Conservation (phyloP, 1,140 invertebrate genomes). For the Oryctes rhinoceros region DNA sequence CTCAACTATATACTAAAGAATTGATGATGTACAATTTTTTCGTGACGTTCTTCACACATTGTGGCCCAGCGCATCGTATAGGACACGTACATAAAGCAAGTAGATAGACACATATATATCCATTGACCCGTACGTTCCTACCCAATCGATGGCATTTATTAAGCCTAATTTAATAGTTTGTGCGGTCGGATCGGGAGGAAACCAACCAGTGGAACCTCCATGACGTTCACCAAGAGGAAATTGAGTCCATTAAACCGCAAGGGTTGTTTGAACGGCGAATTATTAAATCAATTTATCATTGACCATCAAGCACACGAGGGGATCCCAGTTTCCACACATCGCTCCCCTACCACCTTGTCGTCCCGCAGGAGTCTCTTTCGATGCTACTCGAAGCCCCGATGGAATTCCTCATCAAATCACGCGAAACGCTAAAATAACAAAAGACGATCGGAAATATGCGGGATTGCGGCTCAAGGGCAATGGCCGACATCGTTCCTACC, state of each 20-base stretch:
- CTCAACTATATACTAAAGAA: too few species aligned
- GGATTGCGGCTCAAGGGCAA: neutral
- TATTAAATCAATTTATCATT: constrained; percentile 15
- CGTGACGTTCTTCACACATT: too few species aligned
- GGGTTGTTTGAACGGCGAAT: constrained; percentile 4
- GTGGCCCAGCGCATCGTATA: too few species aligned
- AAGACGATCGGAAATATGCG: neutral
- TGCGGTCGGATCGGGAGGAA: neutral
- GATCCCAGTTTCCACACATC: too few species aligned
- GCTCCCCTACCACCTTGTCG: too few species aligned
- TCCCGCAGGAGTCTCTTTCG: too few species aligned
- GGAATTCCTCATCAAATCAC: too few species aligned
- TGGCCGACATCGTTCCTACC: neutral
- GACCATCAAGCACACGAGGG: neutral
- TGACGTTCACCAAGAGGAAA: neutral
- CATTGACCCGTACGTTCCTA: neutral
- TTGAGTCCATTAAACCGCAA: constrained; percentile 17
- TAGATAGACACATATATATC: neutral
- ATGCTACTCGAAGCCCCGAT: too few species aligned
- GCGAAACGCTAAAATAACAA: neutral
- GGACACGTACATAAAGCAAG: too few species aligned
- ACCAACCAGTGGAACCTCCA: neutral
- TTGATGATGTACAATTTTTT: too few species aligned
- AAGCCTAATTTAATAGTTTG: neutral
- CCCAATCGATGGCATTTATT: constrained; percentile 2